Conservation (phyloP, 1,140 invertebrate species). For the Orussus abietinus region DNA sequence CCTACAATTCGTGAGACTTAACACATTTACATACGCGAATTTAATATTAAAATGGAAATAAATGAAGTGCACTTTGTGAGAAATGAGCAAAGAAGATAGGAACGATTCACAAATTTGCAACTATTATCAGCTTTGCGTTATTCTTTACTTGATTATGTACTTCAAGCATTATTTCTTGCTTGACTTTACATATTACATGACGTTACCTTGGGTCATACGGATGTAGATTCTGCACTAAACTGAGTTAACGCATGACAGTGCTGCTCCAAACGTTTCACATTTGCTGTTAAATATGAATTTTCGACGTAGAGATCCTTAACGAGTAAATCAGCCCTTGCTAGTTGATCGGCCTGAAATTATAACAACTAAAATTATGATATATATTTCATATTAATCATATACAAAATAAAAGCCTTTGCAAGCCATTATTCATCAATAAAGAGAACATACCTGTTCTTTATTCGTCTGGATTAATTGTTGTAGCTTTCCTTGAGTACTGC, state of each 20-base stretch:
- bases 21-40: too few relatives aligned
- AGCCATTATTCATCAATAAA: not conserved
- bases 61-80: too few relatives aligned
- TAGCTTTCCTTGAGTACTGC: slow-evolving; percentile 59
- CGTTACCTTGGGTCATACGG: slow-evolving; percentile 37
- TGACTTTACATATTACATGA: too few relatives aligned
- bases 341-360: slow-evolving; percentile 51
- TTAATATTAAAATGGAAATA: too few relatives aligned
- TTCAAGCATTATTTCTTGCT: too few relatives aligned
- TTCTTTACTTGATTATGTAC: too few relatives aligned
- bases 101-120: too few relatives aligned
- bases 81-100: too few relatives aligned
- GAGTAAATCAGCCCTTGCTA: slow-evolving; percentile 68
- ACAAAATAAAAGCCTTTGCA: slow-evolving; percentile 1
- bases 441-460: slow-evolving; percentile 52
- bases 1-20: too few relatives aligned
- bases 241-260: slow-evolving; percentile 54
- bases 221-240: slow-evolving; percentile 48
- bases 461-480: slow-evolving; percentile 61
- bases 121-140: too few relatives aligned
- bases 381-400: slow-evolving; percentile 10
- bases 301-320: slow-evolving; percentile 78
- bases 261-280: slow-evolving; percentile 62
- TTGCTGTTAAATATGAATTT: slow-evolving; percentile 68
- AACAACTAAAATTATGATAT: slow-evolving; percentile 7